Base-by-base conservation (phyloP, 2,797 vertebrate genomes). In the Oryzias dopingdopingensis region DNA sequence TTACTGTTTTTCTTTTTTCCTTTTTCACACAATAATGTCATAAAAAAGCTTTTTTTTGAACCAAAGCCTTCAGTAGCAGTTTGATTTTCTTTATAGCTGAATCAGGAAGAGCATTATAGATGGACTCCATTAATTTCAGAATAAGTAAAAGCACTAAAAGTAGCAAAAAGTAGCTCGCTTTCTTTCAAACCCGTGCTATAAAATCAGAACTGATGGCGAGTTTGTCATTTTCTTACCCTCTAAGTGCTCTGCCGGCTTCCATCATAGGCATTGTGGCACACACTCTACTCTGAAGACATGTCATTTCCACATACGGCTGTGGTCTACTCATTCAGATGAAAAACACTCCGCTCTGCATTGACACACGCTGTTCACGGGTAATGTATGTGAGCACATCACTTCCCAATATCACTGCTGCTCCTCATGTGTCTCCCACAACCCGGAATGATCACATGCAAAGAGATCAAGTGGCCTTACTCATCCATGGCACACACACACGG, bases 1-100 rank as follows among this genome's bases (percentile, higher is more conserved):
- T 77, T 77, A 81, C 64, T 50, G 80, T 81, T 83, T 86, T 74
- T 72, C 70, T 70, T 83, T 62, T 62, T 70, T 59, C 32, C 53
- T 41, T 65, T 63, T 45, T 67, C 64, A 70, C 68, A 63, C 44
- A 50, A 48, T 23, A 23, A 37, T 51, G 59, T 55, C 58, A 45
- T 52, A 65, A 49, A 67, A 44, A 43, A 56, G 37, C 13, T 6
- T 6, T 29, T 6, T 29, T 29, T 29, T 29, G 1, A 29, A 29
- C 46, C 20, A n/a, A 37, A 37, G 10, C 12, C 32, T 37, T 37
- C 32, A 37, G 10, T 12, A 12, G 32, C 10, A 37, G 32, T 37
- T 37, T 12, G 29, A 32, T 12, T 10, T 26, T 26, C 5, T 12
- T 37, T 37, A 37, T 10, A 37, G 32, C 32, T 37, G 32, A 37